These are phyloP conservation scores for Eupithecia subumbrata DNA, from an alignment of 2,888 invertebrate genomes.

Conservation along the genomic window DNA sequence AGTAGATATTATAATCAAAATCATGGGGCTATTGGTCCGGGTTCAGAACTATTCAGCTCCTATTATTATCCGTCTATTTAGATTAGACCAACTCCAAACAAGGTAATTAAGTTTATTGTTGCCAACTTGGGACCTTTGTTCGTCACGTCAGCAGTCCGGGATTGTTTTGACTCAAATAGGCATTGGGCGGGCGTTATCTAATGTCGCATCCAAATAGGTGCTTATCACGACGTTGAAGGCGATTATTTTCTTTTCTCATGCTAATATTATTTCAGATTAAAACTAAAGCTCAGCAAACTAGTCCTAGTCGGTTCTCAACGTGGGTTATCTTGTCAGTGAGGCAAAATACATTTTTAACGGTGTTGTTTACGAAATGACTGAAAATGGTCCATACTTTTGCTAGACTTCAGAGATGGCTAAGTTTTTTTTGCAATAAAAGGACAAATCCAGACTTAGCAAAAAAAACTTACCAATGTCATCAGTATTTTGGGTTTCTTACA, in stretches of 20 bases:
- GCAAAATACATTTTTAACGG: not conserved
- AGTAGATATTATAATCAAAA: conserved; percentile 48
- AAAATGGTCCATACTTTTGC: too few relatives aligned
- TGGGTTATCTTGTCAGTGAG: not conserved
- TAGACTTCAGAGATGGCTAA: too few relatives aligned
- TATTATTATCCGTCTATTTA: conserved; percentile 56
- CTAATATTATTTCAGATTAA: not conserved
- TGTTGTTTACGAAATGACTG: too few relatives aligned
- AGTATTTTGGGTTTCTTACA: too few relatives aligned
- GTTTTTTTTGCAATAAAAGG: too few relatives aligned
- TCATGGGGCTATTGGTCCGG: conserved; percentile 51
- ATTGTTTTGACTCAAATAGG: conserved; percentile 22
- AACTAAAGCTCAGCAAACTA: not conserved
- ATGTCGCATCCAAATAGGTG: not conserved
- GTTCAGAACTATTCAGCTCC: conserved; percentile 8
- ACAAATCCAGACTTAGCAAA: too few relatives aligned
- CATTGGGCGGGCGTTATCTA: conserved; percentile 4
- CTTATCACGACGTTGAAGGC: not conserved
- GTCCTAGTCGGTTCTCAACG: not conserved
- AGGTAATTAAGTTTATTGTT: conserved; percentile 64
- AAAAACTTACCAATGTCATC: too few relatives aligned
- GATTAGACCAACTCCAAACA: conserved; percentile 68
- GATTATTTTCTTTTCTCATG: conserved; percentile 1
- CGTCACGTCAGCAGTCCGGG: conserved; percentile 25
- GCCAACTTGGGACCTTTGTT: conserved; percentile 42